Base-by-base conservation (phyloP, 2,888 invertebrate species). In the Noctua comes region DNA sequence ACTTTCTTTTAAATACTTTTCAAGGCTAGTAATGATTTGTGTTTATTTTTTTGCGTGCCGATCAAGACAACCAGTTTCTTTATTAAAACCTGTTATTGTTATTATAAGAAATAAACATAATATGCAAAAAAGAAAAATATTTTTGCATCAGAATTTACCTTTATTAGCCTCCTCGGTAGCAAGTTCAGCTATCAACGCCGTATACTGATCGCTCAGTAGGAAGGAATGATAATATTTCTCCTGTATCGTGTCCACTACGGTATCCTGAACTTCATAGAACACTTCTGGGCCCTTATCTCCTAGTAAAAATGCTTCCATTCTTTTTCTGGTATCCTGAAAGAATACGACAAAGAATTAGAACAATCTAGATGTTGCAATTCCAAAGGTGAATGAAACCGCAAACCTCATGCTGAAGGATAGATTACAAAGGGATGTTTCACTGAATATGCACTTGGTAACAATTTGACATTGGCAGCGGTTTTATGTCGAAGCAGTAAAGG, bases 161-260 rank as follows among this genome's bases (percentile, higher is more conserved):
- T 94, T 95, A 84, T 94, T 95, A 77, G 95, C 94, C 88, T 98
- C 97, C 89, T 97, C 97, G 43, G 97, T 97, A 71, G 98, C 97
- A 65, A 98, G 96, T 73, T 98, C 98, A 66, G 97, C 97, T 46
- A 98, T 94, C 95, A 98, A 97, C 79, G 98, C 97, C 86, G 98
- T 98, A 92, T 99, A 99, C 89, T 98, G 98, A 85, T 98, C 98
- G 91, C 99, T 99, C 79, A 99, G 97, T 76, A 99, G 97, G 93
- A 99, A 99, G 3, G 99, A 98, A 74, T 98, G 98, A 94, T 99
- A 99, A 94, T 99, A 98, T 93, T 99, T 98, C 86, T 98, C 98
- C 92, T 99, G 98, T 80, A 99, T 97, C 0, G 98, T 98, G 90
- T 98, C 98, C 21, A 98, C 97, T 16, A 99, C 98, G 82, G 97